Conservation (phyloP, 2,888 invertebrate species). For the Dascillus cervinus region DNA sequence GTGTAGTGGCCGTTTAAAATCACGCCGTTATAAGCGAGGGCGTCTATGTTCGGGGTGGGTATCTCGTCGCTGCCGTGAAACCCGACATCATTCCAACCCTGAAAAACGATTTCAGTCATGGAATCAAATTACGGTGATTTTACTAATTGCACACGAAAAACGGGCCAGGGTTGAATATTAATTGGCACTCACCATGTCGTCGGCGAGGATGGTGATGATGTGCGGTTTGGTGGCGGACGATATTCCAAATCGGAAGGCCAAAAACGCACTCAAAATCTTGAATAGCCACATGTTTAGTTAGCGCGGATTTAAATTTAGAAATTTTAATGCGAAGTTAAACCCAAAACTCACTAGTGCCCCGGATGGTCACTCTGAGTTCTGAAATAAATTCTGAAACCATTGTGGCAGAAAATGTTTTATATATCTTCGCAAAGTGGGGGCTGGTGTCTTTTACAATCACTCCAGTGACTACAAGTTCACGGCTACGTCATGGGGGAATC, state of each 20-base stretch:
- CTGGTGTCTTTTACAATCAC: constrained; percentile 7
- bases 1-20: constrained; percentile 83
- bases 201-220: constrained; percentile 70
- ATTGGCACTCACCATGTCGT: constrained; percentile 70
- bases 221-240: constrained; percentile 46
- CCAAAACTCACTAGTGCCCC: too few relatives aligned
- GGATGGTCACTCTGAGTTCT: constrained; percentile 15
- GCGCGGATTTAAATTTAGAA: not conserved
- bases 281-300: too few relatives aligned
- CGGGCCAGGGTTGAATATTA: too few relatives aligned
- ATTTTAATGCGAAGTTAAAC: not conserved
- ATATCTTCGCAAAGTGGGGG: constrained; percentile 9
- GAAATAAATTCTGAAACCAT: constrained; percentile 11
- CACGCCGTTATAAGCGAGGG: constrained; percentile 78
- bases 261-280: constrained; percentile 9
- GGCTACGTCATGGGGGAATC: constrained; percentile 10
- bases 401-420: constrained; percentile 20
- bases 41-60: constrained; percentile 85
- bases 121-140: too few relatives aligned
- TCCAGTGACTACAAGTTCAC: too few relatives aligned
- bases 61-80: constrained; percentile 86
- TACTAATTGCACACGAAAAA: not conserved
- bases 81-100: constrained; percentile 92
- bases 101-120: too few relatives aligned
- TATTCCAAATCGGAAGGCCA: constrained; percentile 5